Evolutionary conservation across 2,113 vertebrate species (phyloP).

Genomic region (Hoplias malabaricus): DNA sequence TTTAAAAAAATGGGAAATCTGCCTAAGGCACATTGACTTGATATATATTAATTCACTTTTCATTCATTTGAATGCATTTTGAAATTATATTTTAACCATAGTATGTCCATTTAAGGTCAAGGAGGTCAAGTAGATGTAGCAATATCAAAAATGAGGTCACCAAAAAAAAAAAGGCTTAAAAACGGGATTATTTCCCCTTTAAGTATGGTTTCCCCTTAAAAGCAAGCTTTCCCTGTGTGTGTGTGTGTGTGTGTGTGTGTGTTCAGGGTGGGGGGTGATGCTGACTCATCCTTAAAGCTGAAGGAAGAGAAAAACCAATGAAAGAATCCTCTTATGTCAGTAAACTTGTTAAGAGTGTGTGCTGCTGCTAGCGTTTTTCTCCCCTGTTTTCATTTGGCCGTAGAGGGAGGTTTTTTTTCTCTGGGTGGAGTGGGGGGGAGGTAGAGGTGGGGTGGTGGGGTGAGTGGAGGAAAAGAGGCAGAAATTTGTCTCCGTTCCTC

Average conservation of each 20-base stretch:
- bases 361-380: conserved; percentile 64
- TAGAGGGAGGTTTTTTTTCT: neutral
- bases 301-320: conserved; percentile 49
- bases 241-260: too few relatives aligned
- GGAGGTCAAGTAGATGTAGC: neutral
- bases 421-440: neutral
- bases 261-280: conserved; percentile 49
- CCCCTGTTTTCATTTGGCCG: conserved; percentile 8
- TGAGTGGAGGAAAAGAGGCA: conserved; percentile 12
- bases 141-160: conserved; percentile 17
- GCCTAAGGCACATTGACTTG: too few relatives aligned
- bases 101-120: neutral
- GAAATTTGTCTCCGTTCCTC: conserved; percentile 33
- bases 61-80: too few relatives aligned
- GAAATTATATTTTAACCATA: too few relatives aligned
- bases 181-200: too few relatives aligned
- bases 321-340: conserved; percentile 74
- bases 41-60: too few relatives aligned
- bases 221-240: too few relatives aligned
- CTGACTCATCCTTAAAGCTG: conserved; percentile 60
- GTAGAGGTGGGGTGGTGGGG: neutral
- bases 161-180: conserved; percentile 27
- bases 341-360: conserved; percentile 63
- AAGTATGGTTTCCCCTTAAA: conserved; percentile 4
- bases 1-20: too few relatives aligned